phyloP scores from a whole-genome alignment of 2,797 vertebrate genomes.

The Helicolenus hilgendorfi region DNA sequence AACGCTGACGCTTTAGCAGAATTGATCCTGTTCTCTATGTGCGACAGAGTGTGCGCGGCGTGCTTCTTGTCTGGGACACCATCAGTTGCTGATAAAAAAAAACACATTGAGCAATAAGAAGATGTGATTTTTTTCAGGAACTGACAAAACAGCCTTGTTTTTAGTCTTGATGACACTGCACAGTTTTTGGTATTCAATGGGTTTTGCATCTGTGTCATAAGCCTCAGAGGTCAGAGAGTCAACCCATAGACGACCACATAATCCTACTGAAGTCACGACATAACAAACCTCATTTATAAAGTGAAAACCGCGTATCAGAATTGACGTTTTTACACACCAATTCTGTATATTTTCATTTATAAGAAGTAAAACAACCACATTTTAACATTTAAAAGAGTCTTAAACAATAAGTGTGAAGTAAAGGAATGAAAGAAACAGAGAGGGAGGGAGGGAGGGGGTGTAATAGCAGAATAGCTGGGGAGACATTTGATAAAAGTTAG shows the following conservation, averaged over 20 bases:
- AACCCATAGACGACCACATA: background rate
- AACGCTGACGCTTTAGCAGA: background rate
- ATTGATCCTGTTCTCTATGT: background rate
- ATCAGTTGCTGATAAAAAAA: conserved; percentile 13
- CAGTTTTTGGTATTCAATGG: background rate
- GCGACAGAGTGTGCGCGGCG: background rate
- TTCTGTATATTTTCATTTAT: background rate
- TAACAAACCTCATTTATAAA: background rate
- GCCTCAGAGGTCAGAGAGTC: conserved; percentile 29
- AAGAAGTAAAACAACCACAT: background rate
- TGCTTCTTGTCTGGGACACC: background rate
- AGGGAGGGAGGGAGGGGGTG: background rate
- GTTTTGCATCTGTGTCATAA: conserved; percentile 29
- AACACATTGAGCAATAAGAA: background rate
- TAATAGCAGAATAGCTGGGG: conserved; percentile 14
- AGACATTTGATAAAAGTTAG: conserved; percentile 12
- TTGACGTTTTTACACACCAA: background rate
- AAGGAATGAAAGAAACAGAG: background rate
- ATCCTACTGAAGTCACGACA: background rate
- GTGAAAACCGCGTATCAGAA: background rate
- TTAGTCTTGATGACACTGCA: conserved; percentile 25
- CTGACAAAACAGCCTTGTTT: background rate
- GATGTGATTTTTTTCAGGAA: background rate
- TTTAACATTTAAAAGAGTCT: background rate
- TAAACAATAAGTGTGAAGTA: background rate